Evolutionary conservation across 2,113 vertebrate species (phyloP).

Genomic region (Fregata magnificens): DNA sequence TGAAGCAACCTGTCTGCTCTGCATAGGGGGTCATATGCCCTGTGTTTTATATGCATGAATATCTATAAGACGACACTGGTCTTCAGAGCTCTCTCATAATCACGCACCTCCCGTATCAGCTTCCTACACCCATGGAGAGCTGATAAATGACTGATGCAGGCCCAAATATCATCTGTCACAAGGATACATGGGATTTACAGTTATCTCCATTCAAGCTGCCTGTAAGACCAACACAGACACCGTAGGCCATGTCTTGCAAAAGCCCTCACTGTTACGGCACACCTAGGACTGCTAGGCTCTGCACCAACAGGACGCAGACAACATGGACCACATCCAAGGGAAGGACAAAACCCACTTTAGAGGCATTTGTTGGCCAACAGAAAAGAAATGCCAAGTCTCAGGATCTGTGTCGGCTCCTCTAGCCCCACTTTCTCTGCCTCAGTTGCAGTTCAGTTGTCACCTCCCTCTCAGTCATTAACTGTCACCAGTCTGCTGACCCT

Average conservation of each 20-base stretch:
- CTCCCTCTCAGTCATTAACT: neutral
- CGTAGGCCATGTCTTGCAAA: neutral
- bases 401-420: neutral
- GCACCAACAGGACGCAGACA: too few relatives aligned
- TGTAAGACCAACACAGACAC: neutral
- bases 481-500: neutral
- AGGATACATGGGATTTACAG: neutral
- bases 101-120: accelerated
- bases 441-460: neutral
- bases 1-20: neutral
- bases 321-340: neutral
- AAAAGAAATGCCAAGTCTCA: neutral
- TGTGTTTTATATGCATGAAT: neutral
- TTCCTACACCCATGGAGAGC: neutral
- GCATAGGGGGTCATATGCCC: too few relatives aligned
- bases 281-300: neutral
- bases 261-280: neutral
- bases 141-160: neutral
- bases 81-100: neutral
- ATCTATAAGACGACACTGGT: neutral
- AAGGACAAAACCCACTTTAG: neutral
- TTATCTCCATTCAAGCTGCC: neutral
- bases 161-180: neutral
- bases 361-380: neutral
- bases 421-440: neutral